Evolutionary conservation across 37 sponge, comb jelly and placozoan genomes (phyloP), one percentile per base, ranked within the genome.

Genomic region (Aphrocallistes beatrix): DNA sequence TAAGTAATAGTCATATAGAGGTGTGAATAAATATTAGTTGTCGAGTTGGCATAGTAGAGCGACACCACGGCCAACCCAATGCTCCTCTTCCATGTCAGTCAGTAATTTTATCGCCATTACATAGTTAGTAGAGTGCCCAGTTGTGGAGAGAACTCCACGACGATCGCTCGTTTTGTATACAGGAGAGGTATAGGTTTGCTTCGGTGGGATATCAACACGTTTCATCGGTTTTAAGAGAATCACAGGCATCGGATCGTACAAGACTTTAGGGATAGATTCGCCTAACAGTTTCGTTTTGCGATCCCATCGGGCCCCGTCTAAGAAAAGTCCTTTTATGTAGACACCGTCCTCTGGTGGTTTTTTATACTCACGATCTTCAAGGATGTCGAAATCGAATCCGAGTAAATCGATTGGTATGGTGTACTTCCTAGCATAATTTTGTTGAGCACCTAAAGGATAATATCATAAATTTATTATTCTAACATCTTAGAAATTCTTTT

Each of bases 91-190:
- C 82, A 90, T 90, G 83, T 99, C 94, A 3, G 96, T 89, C 8
- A 93, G 93, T 13, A 99, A 38, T 81, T 91, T 96, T 90, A 96
- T 95, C 38, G 90, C 96, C 25, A 99, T 88, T 23, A 99, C 99
- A 87, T 94, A 99, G 91, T 99, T 99, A 23, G 99, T 99, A 25
- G 99, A 99, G 87, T 99, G 99, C 16, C 99, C 99, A 30, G 99
- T 99, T 13, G 99, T 99, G 32, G 99, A 99, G 51, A 99, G 91
- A 19, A 92, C 91, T 36, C 99, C 99, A 36, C 96, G 42, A 0
- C 99, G 87, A 81, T 99, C 99, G 87, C 99, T 99, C 39, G 99
- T 99, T 86, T 99, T 99, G 89, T 99, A 99, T 42, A 99, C 90
- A 0, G 99, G 99, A 32, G 88, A 84, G 23, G 86, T 89, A 89